Conservation (phyloP, 2,113 vertebrate genomes). For the Myotis davidii region DNA sequence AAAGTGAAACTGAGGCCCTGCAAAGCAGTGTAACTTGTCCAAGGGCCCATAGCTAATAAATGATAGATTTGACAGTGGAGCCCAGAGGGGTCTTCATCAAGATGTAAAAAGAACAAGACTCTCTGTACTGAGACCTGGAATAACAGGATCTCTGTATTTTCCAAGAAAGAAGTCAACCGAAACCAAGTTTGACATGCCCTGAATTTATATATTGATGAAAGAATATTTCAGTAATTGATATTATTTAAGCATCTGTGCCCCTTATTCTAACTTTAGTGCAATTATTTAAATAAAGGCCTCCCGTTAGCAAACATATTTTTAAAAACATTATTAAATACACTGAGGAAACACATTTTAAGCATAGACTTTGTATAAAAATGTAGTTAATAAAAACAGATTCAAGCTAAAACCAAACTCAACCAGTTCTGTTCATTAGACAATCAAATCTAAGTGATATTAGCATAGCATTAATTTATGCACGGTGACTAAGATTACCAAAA, state of each 20-base stretch:
- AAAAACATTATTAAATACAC: background rate
- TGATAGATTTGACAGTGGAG: background rate
- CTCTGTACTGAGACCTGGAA: background rate
- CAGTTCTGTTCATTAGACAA: background rate
- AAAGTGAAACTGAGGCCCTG: background rate
- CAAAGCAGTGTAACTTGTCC: background rate
- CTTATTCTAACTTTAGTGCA: background rate
- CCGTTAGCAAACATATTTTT: background rate
- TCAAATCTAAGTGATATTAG: constrained; percentile 47
- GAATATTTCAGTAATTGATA: background rate
- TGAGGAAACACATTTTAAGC: background rate
- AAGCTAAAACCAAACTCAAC: constrained; percentile 21
- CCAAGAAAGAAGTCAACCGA: background rate
- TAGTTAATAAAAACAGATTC: background rate
- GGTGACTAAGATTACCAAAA: background rate
- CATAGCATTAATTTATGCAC: background rate
- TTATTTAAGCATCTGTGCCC: background rate
- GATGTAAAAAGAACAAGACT: background rate
- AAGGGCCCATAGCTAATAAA: background rate
- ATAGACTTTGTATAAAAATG: background rate
- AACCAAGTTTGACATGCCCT: background rate
- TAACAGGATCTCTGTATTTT: background rate
- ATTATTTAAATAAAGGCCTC: background rate
- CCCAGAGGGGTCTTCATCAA: background rate
- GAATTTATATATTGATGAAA: background rate